Conservation (phyloP, 37 sponge, comb jelly and placozoan genomes). For the Sycon ciliatum region DNA sequence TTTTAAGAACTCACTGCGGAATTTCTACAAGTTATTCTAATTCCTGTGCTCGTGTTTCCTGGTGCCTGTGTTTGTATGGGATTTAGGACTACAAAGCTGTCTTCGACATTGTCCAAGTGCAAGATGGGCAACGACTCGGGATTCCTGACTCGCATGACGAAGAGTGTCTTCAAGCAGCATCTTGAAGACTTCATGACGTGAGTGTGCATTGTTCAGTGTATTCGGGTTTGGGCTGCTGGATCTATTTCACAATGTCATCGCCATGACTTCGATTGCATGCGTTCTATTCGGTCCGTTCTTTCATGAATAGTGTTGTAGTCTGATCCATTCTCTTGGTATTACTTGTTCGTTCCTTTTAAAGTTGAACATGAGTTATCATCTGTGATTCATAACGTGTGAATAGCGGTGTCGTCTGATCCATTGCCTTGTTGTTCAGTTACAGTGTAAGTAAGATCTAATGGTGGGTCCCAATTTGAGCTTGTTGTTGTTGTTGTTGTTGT, state of each 20-base stretch:
- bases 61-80: neutral
- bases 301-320: neutral
- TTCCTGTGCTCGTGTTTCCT: neutral
- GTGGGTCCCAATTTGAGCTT: too few species aligned
- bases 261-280: too few species aligned
- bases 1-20: too few species aligned
- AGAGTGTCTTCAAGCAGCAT: neutral
- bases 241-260: too few species aligned
- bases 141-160: neutral
- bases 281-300: slow-evolving; percentile 35
- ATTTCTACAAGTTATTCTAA: neutral
- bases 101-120: neutral
- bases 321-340: neutral
- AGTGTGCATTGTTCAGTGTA: too few species aligned
- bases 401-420: too few species aligned
- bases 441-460: too few species aligned
- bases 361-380: too few species aligned
- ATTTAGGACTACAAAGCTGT: neutral
- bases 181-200: neutral
- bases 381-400: too few species aligned
- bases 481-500: too few species aligned
- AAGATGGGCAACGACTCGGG: neutral
- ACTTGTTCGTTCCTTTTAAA: slow-evolving; percentile 1
- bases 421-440: too few species aligned
- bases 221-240: too few species aligned